Conservation (phyloP, 2,797 vertebrate genomes). For the Gymnocypris eckloni region DNA sequence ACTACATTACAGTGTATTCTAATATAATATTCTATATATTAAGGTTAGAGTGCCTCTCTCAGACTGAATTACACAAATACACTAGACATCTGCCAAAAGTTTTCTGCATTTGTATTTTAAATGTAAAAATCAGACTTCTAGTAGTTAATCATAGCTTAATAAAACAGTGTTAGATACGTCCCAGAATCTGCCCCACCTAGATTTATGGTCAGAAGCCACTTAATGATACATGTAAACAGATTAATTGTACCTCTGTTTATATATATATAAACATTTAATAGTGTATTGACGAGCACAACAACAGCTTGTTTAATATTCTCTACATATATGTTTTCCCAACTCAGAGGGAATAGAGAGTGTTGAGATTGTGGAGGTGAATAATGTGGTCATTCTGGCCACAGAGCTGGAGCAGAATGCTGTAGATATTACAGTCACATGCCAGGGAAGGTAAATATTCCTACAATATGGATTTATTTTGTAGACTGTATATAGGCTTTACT, state of each 20-base stretch:
- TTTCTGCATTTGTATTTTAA: neutral
- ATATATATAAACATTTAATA: no score
- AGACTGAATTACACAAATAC: neutral
- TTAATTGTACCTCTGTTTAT: no score
- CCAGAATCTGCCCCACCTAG: no score
- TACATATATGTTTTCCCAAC: neutral
- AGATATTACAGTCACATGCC: slow-evolving; percentile 89
- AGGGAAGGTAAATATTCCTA: slow-evolving; percentile 84
- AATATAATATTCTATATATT: no score
- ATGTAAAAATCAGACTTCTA: no score
- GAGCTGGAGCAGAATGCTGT: slow-evolving; percentile 83
- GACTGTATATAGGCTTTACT: neutral
- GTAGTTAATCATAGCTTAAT: no score
- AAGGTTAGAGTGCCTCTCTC: no score
- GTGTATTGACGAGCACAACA: neutral
- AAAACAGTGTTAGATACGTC: no score
- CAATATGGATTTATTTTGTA: neutral
- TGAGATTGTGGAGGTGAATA: slow-evolving; percentile 87
- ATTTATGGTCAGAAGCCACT: neutral
- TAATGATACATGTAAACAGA: no score
- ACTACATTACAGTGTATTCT: no score
- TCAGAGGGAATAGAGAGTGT: slow-evolving; percentile 93
- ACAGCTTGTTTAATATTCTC: neutral
- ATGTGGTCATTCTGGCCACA: slow-evolving; percentile 61
- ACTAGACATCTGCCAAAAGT: neutral